Evolutionary conservation across 2,113 vertebrate species (phyloP).

Genomic region (Phodopus roborovskii): DNA sequence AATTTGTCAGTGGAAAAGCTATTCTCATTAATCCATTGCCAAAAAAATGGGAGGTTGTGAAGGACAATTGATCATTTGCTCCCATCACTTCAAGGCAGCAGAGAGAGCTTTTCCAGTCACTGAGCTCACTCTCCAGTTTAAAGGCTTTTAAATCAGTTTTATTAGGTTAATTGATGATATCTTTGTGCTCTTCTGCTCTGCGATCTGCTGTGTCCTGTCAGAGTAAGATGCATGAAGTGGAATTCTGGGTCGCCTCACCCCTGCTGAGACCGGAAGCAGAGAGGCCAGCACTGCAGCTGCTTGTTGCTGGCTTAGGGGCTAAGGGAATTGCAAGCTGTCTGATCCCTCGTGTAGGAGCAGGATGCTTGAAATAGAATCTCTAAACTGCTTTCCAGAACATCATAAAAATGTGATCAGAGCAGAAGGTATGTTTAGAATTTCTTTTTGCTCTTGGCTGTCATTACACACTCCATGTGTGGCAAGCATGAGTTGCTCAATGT

Average conservation of each 20-base stretch:
- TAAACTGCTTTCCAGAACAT: neutral
- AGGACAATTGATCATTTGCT: constrained; percentile 70
- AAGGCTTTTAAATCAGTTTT: constrained; percentile 74
- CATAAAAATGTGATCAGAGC: neutral
- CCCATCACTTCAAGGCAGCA: constrained; percentile 61
- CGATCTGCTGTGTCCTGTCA: neutral
- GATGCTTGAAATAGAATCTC: neutral
- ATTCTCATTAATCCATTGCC: neutral
- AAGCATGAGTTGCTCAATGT: neutral
- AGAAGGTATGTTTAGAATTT: constrained; percentile 17
- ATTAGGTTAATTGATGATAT: constrained; percentile 72
- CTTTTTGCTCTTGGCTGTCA: neutral
- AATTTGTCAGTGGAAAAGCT: constrained; percentile 40
- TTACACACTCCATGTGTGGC: neutral
- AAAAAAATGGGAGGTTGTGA: constrained; percentile 38
- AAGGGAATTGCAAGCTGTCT: no score
- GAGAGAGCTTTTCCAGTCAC: constrained; percentile 58
- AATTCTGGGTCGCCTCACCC: neutral
- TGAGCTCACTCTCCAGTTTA: constrained; percentile 59
- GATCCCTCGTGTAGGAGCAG: neutral
- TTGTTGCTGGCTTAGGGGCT: neutral
- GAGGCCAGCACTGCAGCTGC: rapidly evolving
- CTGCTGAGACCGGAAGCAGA: neutral
- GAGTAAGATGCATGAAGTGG: neutral
- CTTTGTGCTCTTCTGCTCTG: constrained; percentile 29